Conservation (phyloP, 2,888 invertebrate genomes). For the Therioaphis trifolii region DNA sequence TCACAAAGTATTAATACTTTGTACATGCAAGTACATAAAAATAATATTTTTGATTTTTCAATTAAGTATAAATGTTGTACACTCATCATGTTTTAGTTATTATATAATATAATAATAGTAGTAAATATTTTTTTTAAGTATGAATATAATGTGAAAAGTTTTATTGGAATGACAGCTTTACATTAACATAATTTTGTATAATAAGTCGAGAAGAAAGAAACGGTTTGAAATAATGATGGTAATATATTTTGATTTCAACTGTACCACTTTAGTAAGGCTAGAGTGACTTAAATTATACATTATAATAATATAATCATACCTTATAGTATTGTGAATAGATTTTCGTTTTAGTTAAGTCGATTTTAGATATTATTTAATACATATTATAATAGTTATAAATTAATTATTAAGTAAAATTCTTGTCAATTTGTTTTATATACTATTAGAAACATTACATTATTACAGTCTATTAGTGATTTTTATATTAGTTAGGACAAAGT, state of each 20-base stretch:
- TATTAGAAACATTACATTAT: slow-evolving; percentile 17
- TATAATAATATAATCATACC: not conserved
- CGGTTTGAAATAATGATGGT: not conserved
- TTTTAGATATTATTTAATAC: slow-evolving; percentile 6
- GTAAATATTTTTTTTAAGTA: slow-evolving; percentile 25
- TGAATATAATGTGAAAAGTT: slow-evolving; percentile 37
- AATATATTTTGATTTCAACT: too few relatives aligned
- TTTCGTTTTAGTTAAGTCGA: not conserved
- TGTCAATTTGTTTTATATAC: not conserved
- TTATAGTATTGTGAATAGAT: slow-evolving; percentile 21
- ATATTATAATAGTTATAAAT: not conserved
- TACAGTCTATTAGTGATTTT: slow-evolving; percentile 31
- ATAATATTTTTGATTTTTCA: not conserved
- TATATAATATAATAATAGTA: slow-evolving; percentile 11
- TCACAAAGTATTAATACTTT: too few relatives aligned
- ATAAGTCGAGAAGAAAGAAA: not conserved
- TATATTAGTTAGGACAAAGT: not conserved
- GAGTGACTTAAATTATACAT: not conserved
- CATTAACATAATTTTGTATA: not conserved
- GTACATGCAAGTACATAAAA: too few relatives aligned
- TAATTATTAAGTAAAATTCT: slow-evolving; percentile 13
- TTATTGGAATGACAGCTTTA: not conserved
- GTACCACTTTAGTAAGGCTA: not conserved
- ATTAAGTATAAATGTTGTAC: slow-evolving; percentile 30
- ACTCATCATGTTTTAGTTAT: slow-evolving; percentile 11